phyloP scores from a whole-genome alignment of 1,140 invertebrate genomes.

The Cyclina sinensis region DNA sequence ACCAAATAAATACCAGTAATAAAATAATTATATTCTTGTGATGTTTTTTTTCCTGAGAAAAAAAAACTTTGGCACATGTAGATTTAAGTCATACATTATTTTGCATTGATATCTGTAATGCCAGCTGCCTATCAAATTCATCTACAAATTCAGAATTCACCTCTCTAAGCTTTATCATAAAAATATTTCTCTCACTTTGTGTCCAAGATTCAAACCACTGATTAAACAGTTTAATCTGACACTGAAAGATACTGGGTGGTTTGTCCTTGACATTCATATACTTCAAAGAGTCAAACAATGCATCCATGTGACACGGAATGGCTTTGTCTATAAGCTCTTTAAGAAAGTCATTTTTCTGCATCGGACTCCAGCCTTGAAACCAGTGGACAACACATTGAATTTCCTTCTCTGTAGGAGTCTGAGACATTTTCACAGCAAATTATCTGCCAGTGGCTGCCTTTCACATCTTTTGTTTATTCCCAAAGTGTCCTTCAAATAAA shows the following conservation, averaged over 20 bases:
- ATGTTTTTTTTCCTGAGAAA: neutral
- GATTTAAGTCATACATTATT: constrained; percentile 15
- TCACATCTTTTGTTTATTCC: too few relatives aligned
- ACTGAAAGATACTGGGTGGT: constrained; percentile 95
- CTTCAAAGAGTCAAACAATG: constrained; percentile 91
- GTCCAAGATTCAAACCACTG: constrained; percentile 95
- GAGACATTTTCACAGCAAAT: constrained; percentile 68
- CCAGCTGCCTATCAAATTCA: constrained; percentile 74
- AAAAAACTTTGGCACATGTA: neutral
- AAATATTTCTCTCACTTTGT: constrained; percentile 89
- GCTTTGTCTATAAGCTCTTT: constrained; percentile 91
- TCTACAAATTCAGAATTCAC: constrained; percentile 79
- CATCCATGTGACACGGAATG: constrained; percentile 89
- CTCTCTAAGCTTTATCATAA: constrained; percentile 78
- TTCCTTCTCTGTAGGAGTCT: constrained; percentile 79
- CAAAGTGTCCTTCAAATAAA: too few relatives aligned
- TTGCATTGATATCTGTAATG: constrained; percentile 34
- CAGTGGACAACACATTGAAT: constrained; percentile 88
- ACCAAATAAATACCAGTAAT: too few relatives aligned
- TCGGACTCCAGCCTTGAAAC: constrained; percentile 96
- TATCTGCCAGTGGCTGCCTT: too few relatives aligned
- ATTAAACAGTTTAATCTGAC: constrained; percentile 94
- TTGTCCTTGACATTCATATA: constrained; percentile 89
- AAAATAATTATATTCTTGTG: too few relatives aligned
- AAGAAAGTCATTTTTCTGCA: constrained; percentile 94